These are phyloP conservation scores for Trissoscelio sp. DNA, from an alignment of 2,888 invertebrate species.

Conservation along the genomic window DNA sequence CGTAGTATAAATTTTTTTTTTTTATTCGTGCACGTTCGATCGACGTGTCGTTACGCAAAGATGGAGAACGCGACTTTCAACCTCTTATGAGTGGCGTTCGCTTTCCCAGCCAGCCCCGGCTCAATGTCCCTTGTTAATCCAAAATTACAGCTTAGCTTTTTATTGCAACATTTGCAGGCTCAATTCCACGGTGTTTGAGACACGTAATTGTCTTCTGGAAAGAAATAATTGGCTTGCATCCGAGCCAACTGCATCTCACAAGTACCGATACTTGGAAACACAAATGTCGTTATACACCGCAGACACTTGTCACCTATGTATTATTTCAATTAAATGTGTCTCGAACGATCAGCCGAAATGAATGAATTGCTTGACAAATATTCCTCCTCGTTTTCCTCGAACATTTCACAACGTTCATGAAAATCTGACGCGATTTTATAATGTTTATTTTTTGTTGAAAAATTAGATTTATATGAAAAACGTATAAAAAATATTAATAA, in stretches of 20 bases:
- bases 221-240: slow-evolving; percentile 78
- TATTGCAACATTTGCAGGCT: slow-evolving; percentile 61
- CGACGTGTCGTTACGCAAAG: slow-evolving; percentile 28
- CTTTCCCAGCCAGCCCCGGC: slow-evolving; percentile 24
- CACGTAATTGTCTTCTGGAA: slow-evolving; percentile 79
- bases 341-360: slow-evolving; percentile 31
- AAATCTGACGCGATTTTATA: no score
- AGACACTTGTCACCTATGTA: slow-evolving; percentile 63
- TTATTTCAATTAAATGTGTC: slow-evolving; percentile 58
- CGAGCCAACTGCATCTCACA: slow-evolving; percentile 48
- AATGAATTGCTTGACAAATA: slow-evolving; percentile 56
- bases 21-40: background rate
- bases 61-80: slow-evolving; percentile 26
- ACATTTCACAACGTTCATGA: slow-evolving; percentile 2
- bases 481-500: no score
- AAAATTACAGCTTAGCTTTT: slow-evolving; percentile 65
- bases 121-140: slow-evolving; percentile 62
- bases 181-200: slow-evolving; percentile 71
- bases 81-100: slow-evolving; percentile 19
- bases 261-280: slow-evolving; percentile 64
- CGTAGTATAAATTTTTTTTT: no score
- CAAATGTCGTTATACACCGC: slow-evolving; percentile 57
- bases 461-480: no score
- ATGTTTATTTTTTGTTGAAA: no score
- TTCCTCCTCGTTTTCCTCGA: slow-evolving; percentile 15